Percentiles rank a stretch among this genome's conserved stretches.
Conservation (phyloP, 2,113 vertebrate species). For the Phrynosoma blainvillii region DNA sequence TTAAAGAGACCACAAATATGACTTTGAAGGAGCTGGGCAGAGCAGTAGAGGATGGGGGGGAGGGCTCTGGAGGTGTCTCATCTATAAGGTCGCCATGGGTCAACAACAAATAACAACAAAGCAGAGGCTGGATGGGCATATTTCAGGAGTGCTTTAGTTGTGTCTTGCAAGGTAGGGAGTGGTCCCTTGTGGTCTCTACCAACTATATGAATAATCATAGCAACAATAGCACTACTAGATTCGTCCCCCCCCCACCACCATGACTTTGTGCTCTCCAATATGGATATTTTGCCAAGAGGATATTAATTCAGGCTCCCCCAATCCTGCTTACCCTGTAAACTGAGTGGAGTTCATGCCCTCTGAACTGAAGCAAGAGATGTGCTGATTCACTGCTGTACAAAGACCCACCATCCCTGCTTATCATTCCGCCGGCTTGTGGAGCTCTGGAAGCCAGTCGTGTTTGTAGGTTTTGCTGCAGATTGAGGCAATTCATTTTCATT, state of each 20-base stretch:
- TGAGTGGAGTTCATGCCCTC: background rate
- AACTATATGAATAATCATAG: no score
- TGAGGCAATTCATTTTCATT: constrained; percentile 23
- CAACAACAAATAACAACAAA: no score
- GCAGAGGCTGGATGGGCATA: background rate
- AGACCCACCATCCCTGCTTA: background rate
- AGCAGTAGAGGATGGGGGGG: no score
- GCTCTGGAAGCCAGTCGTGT: constrained; percentile 27
- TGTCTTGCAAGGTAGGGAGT: background rate
- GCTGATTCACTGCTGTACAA: background rate
- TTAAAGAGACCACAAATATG: no score
- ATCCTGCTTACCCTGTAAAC: no score
- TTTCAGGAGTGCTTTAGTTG: background rate
- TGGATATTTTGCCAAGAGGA: background rate
- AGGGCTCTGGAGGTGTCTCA: no score
- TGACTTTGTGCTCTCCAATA: background rate
- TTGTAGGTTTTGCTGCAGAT: constrained; percentile 49
- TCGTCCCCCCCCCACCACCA: no score
- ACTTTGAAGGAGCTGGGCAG: no score
- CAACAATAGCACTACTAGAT: background rate
- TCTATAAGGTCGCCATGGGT: no score
- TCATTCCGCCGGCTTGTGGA: constrained; percentile 28
- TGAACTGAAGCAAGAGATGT: background rate
- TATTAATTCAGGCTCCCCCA: background rate
- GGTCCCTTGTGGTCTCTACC: no score